Percentiles rank a stretch among this genome's conserved stretches.
Evolutionary conservation across 2,113 vertebrate species (phyloP).

Genomic region (Cololabis saira): DNA sequence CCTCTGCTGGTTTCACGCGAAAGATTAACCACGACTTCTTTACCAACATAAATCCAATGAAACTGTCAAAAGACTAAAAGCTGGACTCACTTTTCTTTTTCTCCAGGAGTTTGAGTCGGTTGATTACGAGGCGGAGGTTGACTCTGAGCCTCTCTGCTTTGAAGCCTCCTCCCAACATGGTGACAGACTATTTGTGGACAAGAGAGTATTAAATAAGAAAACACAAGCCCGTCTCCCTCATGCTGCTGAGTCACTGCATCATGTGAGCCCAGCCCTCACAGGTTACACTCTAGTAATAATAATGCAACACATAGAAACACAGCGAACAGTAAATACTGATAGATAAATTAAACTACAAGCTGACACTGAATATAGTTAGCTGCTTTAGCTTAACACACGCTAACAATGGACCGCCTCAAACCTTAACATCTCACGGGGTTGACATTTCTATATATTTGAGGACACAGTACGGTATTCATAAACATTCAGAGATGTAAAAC

Average conservation of each 20-base stretch:
- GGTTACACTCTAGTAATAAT: too few species aligned
- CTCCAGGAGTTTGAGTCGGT: conserved; percentile 96
- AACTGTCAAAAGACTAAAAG: neutral
- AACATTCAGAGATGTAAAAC: neutral
- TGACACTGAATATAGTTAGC: conserved; percentile 22
- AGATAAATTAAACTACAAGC: neutral
- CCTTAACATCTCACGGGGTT: neutral
- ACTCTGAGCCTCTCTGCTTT: conserved; percentile 94
- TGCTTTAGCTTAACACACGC: conserved; percentile 32
- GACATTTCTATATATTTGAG: neutral
- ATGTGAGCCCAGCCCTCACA: conserved; percentile 51
- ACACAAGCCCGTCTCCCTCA: too few species aligned
- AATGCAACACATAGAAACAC: conserved; percentile 4
- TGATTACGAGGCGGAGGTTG: conserved; percentile 96
- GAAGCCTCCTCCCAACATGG: conserved; percentile 93
- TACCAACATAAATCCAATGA: neutral
- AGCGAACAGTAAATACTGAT: neutral
- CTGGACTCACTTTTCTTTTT: conserved; percentile 97
- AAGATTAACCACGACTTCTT: neutral
- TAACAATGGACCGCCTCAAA: neutral
- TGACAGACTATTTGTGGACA: conserved; percentile 50
- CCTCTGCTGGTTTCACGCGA: neutral
- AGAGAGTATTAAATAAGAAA: neutral
- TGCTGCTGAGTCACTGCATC: conserved; percentile 62
- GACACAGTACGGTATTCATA: accelerated